These are phyloP conservation scores for Cantharis rustica DNA, from an alignment of 2,888 invertebrate species.

Conservation along the genomic window DNA sequence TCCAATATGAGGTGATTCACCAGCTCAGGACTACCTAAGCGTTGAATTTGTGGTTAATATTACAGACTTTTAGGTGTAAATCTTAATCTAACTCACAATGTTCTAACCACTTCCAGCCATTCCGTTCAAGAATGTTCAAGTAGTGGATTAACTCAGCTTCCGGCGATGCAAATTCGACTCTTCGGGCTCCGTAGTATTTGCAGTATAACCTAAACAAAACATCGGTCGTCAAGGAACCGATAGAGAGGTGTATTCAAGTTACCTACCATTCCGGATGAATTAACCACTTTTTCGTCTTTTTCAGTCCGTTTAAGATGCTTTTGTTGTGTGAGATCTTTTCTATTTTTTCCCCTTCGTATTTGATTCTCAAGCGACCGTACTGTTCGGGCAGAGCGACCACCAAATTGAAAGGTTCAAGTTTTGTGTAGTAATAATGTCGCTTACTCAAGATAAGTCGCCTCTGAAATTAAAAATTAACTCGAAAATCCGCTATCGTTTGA, in stretches of 20 bases:
- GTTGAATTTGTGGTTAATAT: background rate
- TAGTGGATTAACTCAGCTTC: constrained; percentile 77
- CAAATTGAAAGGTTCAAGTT: constrained; percentile 83
- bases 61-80: background rate
- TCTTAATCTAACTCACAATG: constrained; percentile 24
- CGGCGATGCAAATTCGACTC: constrained; percentile 61
- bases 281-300: constrained; percentile 67
- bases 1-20: constrained; percentile 45
- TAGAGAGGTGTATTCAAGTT: constrained; percentile 32
- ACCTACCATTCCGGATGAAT: constrained; percentile 92
- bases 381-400: constrained; percentile 84
- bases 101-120: constrained; percentile 10
- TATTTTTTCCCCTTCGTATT: constrained; percentile 62
- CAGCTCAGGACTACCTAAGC: constrained; percentile 23
- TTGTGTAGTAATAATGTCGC: constrained; percentile 81
- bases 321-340: constrained; percentile 49
- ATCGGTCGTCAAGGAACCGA: background rate
- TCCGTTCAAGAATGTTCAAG: constrained; percentile 69
- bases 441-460: constrained; percentile 80
- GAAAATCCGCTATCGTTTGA: background rate
- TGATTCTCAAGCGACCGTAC: constrained; percentile 72
- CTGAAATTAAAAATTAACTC: constrained; percentile 57
- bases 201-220: constrained; percentile 30
- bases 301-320: constrained; percentile 65
- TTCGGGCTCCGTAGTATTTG: constrained; percentile 24